Base-by-base conservation (phyloP, 1,140 invertebrate species). In the Lordiphosa stackelbergi region DNA sequence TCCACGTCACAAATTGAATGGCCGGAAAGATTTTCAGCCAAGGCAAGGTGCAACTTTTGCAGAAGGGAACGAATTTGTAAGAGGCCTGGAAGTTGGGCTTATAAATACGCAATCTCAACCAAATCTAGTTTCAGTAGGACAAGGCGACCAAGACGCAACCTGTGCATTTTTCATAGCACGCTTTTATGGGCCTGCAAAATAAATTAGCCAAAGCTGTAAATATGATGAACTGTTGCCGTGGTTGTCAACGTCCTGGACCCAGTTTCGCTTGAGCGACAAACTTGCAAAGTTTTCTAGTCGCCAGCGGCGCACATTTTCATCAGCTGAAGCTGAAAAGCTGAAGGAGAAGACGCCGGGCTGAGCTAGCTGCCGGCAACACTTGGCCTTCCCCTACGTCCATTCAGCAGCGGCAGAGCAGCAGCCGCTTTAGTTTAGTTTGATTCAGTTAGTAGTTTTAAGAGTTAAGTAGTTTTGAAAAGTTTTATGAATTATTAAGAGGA, bases 401-500 rank as follows among this genome's bases (percentile, higher is more conserved):
- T 35, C 24, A 46, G 19, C 7, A 53, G 2, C 48, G 13, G 6
- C 49, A 43, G 54, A 77, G 66, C 68, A 68, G 66, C 79, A 69
- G 73, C 66, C 51, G 66, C 65, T 62, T 81, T 75, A 81, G 77
- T 81, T 81, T 81, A 72, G 75, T 83, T 81, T 81, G 75, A 81
- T 81, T 81, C 77, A 81, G 75, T 81, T 81, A 83, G 75, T 81
- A 81, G 71, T 81, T 68, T 81, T 83, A 75, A 83, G 75, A 81
- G 75, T 83, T 81, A 81, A 81, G 75, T 81, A 81, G 77, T 81
- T 81, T 81, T 69, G 54, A 64, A 81, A 81, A 81, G 75, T 81
- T 81, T 83, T 81, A 81, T 81, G 75, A 81, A 81, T 81, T 81
- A 81, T 81, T 81, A 83, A 81, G 77, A 75, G 75, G 75, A 81